Conservation (phyloP, 2,113 vertebrate genomes). For the Hiodon alosoides region DNA sequence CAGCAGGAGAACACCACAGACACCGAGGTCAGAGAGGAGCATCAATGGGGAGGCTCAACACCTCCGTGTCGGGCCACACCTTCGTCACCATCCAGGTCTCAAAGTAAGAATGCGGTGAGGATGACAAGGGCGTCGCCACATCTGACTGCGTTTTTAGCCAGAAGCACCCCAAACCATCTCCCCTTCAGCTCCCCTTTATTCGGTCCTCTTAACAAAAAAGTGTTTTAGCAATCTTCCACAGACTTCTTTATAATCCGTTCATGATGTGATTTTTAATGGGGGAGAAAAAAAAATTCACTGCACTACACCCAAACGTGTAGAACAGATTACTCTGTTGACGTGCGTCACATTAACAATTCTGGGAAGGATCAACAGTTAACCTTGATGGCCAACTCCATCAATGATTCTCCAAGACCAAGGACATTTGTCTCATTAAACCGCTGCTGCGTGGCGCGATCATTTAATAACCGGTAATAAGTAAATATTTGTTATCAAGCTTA, state of each 20-base stretch:
- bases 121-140: background rate
- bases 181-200: no score
- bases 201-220: no score
- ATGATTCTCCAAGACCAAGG: background rate
- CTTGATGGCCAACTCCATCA: background rate
- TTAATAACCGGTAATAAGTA: slow-evolving; percentile 3
- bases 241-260: no score
- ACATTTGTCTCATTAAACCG: background rate
- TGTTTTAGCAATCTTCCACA: no score
- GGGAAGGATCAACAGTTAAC: background rate
- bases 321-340: background rate
- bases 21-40: background rate
- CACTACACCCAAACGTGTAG: background rate
- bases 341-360: background rate
- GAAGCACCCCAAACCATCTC: no score
- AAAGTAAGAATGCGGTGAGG: background rate
- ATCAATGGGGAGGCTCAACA: background rate
- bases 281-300: background rate
- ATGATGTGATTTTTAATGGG: no score
- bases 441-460: background rate
- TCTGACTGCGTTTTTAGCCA: no score
- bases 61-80: background rate
- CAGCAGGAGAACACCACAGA: no score
- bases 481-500: background rate
- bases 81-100: background rate